Base-by-base conservation (phyloP, 2,888 invertebrate species). In the Anthophora plumipes region DNA sequence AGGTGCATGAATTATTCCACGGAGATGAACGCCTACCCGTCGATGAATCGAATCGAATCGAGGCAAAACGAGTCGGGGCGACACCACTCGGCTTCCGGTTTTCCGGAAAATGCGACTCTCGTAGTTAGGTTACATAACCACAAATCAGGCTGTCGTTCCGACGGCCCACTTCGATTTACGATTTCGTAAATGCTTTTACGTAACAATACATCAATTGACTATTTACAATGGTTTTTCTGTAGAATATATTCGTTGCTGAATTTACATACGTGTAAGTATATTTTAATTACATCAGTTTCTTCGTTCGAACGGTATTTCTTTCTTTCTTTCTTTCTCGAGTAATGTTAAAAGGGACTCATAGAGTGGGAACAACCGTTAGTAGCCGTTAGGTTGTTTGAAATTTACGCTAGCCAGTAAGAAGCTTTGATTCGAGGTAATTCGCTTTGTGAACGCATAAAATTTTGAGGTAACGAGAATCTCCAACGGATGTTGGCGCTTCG, bases 1-100 rank as follows among this genome's bases (percentile, higher is more conserved):
- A 78, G 75, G 69, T 78, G 78, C 86, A 89, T 89, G 88, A 83
- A 90, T 91, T 89, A 90, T 90, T 90, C 88, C 80, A 80, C 67
- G 17, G 46, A 74, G 39, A 41, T 46, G 31, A 5, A 52, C 70
- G 63, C 25, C 46, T 54, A n/a, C 54, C 60, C 46, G 72, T 61
- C 61, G 64, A 69, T 70, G 66, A 57, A 79, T 78, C 72, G 59
- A 57, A 79, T 78, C 72, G 59, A 59, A 70, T 73, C 31, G 63
- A 48, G 31, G 48, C 59, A 55, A 64, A 73, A 66, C 77, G 63
- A 81, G 22, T 12, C 52, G 69, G 46, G 31, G 41, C 20, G 14
- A n/a, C 22, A 48, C 57, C 22, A 12, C 0, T 41, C 0, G 4
- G 41, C 31, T 76, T 71, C 63, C 55, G 71, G 63, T 63, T 76